Base-by-base conservation (phyloP, 2,888 invertebrate genomes). In the Sphaeridia pumilis region DNA sequence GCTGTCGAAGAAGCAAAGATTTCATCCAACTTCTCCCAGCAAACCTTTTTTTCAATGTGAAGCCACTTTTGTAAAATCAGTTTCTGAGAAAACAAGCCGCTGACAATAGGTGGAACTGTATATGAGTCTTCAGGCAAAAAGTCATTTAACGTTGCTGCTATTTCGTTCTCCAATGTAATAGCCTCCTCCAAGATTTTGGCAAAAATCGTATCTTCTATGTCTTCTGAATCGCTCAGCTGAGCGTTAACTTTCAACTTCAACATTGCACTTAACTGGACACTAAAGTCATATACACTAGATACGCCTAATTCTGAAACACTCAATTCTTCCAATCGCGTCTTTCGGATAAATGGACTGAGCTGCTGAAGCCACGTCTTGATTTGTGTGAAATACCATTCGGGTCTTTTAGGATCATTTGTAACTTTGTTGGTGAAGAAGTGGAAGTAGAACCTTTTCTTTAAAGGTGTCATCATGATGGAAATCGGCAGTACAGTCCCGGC, bases 371-470 rank as follows among this genome's bases (percentile, higher is more conserved):
- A 64, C 12, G 52, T 52, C 51, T 62, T 64, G 7, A 62, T 57
- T 53, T 64, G 64, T 24, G 61, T 52, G 49, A 64, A 64, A 51
- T 64, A 64, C 64, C 64, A 64, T 34, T 64, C 64, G 2, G 64
- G 64, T 25, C 57, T 49, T 10, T 42, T 43, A 21, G 58, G 42
- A 38, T 64, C 61, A 38, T 54, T 56, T 4, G 64, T 64, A 12
- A 57, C 52, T 36, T 60, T 64, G 17, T 58, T 52, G 31, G 58
- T 54, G 31, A 58, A 62, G 42, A 64, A 64, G 46, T 64, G 62
- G 47, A 52, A 64, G 17, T 54, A 47, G 42, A 64, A 64, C 43
- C 62, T 20, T 25, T 56, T 57, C 24, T 57, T 61, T 7, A 64
- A 46, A 7, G 64, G 61, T 17, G 53, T 56, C 38, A 61, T 55